Conservation (phyloP, 2,797 vertebrate genomes). For the Capromys pilorides region DNA sequence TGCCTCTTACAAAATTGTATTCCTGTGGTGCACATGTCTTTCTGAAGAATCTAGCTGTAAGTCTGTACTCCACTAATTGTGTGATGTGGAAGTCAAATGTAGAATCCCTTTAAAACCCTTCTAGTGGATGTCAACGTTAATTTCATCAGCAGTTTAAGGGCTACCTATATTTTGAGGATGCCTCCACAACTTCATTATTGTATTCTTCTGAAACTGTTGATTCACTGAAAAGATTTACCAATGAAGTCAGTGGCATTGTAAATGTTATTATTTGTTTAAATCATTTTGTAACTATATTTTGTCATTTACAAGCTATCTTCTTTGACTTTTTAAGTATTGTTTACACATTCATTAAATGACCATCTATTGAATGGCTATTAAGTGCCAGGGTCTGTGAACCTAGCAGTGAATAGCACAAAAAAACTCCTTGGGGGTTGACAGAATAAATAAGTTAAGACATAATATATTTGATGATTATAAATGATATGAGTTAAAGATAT, state of each 20-base stretch:
- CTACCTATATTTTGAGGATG: neutral
- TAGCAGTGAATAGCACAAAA: neutral
- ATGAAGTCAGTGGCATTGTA: neutral
- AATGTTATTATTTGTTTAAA: constrained; percentile 45
- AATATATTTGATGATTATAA: neutral
- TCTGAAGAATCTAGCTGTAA: neutral
- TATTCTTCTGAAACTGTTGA: constrained; percentile 22
- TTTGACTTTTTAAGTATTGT: neutral
- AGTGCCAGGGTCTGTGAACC: neutral
- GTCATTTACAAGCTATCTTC: neutral
- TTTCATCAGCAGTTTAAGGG: constrained; percentile 36
- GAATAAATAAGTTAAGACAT: neutral
- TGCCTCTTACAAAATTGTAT: neutral
- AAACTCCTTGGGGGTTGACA: neutral
- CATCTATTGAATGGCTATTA: neutral
- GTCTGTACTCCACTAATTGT: neutral
- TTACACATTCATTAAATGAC: neutral
- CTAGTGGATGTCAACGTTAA: neutral
- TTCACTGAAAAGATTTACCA: constrained; percentile 4
- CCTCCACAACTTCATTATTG: neutral
- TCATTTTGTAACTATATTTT: neutral
- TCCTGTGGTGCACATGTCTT: neutral
- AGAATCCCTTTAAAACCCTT: neutral
- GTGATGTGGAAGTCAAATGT: neutral
- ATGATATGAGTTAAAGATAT: neutral